Conservation (phyloP, 2,888 invertebrate genomes). For the Salticus scenicus region DNA sequence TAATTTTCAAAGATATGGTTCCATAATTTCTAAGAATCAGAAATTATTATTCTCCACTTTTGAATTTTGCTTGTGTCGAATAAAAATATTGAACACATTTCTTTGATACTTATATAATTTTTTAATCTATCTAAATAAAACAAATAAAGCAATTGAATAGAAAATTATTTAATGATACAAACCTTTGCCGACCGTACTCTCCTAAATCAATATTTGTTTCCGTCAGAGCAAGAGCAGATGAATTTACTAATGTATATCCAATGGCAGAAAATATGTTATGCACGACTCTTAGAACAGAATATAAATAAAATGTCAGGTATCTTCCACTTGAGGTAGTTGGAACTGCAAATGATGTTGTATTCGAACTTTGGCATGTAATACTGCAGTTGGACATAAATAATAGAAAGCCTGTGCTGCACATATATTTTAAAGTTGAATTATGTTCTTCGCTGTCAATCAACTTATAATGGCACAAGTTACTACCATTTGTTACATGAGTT, state of each 20-base stretch:
- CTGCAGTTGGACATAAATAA: conserved; percentile 23
- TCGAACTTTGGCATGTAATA: conserved; percentile 24
- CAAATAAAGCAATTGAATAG: too few species aligned
- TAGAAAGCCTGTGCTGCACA: background rate
- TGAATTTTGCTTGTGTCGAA: too few species aligned
- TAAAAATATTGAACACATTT: too few species aligned
- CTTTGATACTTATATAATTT: too few species aligned
- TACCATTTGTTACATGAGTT: background rate
- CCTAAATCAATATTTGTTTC: conserved; percentile 81
- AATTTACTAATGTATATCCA: conserved; percentile 93
- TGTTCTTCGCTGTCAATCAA: background rate
- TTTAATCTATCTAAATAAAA: too few species aligned
- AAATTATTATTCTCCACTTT: too few species aligned
- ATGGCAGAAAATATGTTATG: conserved; percentile 88
- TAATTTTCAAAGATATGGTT: too few species aligned
- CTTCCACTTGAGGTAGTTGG: background rate
- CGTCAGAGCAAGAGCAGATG: conserved; percentile 90
- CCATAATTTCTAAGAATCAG: too few species aligned
- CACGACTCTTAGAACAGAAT: conserved; percentile 85
- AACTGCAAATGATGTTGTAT: background rate
- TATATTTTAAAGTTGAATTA: background rate
- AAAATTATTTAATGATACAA: conserved; percentile 60
- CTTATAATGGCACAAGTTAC: background rate
- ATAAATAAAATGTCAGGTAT: conserved; percentile 84
- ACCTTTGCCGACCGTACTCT: conserved; percentile 75